Evolutionary conservation across 2,888 invertebrate genomes (phyloP), one percentile per base, ranked within the genome.

Genomic region (Drosophila bunnanda): DNA sequence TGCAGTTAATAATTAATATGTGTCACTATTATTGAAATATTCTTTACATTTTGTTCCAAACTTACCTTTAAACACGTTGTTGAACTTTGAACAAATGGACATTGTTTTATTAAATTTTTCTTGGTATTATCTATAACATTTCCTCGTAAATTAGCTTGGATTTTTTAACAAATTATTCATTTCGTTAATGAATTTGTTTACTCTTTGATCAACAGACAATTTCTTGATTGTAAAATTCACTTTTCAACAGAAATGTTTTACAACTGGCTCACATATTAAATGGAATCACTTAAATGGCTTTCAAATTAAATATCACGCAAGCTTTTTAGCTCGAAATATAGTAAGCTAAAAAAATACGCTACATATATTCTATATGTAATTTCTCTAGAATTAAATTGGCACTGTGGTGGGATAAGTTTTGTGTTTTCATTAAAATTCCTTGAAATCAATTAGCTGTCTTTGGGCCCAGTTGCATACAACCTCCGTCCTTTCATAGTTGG

Each of bases 351-450:
- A 34, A 59, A 2, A 25, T 32, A 9, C 22, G 28, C 13, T 48
- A 32, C 12, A 44, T 61, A 34, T 60, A 2, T n/a, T 17, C 7
- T 32, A 22, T 34, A 22, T 20, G n/a, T 8, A n/a, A 22, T 12
- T 38, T 62, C 30, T 2, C 13, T 13, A 62, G 43, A 62, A 36
- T 20, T 12, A 10, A 48, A 64, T 64, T 48, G 32, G 64, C 65
- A 48, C 60, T 25, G 20, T 13, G 9, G 6, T 9, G n/a, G 30
- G 13, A 20, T 7, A 22, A n/a, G 28, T 41, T 13, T 57, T 48
- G 48, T 48, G 62, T 32, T 28, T 66, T 65, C 64, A 66, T 65
- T 65, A 34, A 65, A 34, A 41, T 64, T 64, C 48, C 32, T 34
- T 12, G 48, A 41, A 64, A 34, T 65, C 48, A 38, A 36, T 61